Conservation (phyloP, 2,797 vertebrate species). For the Pangasius larnaudii region DNA sequence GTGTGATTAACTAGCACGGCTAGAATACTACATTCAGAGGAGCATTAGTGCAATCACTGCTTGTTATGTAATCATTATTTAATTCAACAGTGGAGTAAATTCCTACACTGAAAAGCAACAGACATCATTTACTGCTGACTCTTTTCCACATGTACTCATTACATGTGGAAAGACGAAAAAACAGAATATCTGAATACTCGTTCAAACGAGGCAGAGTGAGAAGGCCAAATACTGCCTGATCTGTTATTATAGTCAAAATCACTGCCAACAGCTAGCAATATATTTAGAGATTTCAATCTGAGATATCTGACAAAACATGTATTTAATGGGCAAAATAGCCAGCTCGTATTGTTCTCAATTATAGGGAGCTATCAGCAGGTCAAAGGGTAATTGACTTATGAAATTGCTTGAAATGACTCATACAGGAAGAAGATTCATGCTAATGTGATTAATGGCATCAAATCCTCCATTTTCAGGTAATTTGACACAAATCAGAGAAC, state of each 20-base stretch:
- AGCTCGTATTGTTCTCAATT: slow-evolving; percentile 4
- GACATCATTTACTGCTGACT: neutral
- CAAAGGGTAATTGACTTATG: slow-evolving; percentile 9
- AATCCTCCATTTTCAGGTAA: neutral
- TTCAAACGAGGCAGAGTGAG: neutral
- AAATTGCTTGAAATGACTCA: neutral
- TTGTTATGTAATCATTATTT: neutral
- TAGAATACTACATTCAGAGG: neutral
- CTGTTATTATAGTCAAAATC: neutral
- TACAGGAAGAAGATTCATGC: neutral
- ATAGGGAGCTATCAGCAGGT: neutral
- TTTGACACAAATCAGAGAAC: neutral
- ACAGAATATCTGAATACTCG: neutral
- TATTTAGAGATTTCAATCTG: neutral
- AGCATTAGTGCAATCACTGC: neutral
- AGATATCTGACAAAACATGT: slow-evolving; percentile 6
- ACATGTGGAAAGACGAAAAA: neutral
- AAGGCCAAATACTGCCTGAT: neutral
- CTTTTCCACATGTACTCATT: too few species aligned
- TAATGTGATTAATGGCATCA: neutral
- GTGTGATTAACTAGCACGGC: neutral
- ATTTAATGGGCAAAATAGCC: neutral
- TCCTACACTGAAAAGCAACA: neutral
- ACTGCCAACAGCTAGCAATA: neutral
- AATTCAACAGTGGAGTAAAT: neutral